Conservation (phyloP, 2,888 invertebrate species). For the Cancer borealis region DNA sequence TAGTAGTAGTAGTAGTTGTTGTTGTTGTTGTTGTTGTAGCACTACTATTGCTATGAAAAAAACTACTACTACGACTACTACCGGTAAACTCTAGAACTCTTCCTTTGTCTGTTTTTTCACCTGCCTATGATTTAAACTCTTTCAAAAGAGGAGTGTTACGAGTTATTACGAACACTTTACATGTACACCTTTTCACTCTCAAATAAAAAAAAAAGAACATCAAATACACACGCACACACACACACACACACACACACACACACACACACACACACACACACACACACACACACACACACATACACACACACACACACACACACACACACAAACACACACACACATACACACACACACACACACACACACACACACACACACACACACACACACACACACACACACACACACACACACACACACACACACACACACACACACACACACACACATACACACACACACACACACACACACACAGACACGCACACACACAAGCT, state of each 20-base stretch:
- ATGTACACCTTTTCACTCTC: too few relatives aligned
- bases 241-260: slow-evolving; percentile 36
- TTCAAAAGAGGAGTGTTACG: too few relatives aligned
- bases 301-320: slow-evolving; percentile 51
- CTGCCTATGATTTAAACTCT: too few relatives aligned
- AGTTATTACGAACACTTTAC: too few relatives aligned
- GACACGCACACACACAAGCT: not conserved
- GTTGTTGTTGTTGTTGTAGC: not conserved
- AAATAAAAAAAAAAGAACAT: slow-evolving; percentile 3
- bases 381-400: too few relatives aligned
- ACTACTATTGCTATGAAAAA: not conserved
- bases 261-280: slow-evolving; percentile 46
- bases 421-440: too few relatives aligned
- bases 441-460: not conserved
- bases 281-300: slow-evolving; percentile 45
- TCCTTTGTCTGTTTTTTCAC: too few relatives aligned
- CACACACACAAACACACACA: slow-evolving; percentile 21
- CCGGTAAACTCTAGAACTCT: too few relatives aligned
- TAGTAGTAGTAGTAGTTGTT: not conserved
- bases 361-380: too few relatives aligned
- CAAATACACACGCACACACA: too few relatives aligned
- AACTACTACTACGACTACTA: not conserved
- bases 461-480: not conserved
- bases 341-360: too few relatives aligned
- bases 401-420: too few relatives aligned